Evolutionary conservation across 2,113 vertebrate species (phyloP).

Genomic region (Ochotona curzoniae): DNA sequence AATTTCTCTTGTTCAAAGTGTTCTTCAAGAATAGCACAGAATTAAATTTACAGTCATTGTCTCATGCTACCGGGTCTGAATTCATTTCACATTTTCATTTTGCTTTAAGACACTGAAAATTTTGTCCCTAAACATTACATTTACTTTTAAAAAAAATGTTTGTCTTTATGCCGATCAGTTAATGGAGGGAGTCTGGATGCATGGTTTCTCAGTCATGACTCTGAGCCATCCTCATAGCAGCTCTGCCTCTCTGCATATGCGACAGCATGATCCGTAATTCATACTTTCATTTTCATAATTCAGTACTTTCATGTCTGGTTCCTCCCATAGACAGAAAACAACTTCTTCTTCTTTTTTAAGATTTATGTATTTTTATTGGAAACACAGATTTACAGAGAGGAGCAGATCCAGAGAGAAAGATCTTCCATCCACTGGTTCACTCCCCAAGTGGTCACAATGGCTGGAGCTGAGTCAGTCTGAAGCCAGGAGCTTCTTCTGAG

Average conservation of each 20-base stretch:
- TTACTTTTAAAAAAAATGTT: background rate
- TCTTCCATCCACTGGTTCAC: too few species aligned
- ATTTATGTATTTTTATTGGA: too few species aligned
- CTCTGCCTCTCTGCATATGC: background rate
- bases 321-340: background rate
- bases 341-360: background rate
- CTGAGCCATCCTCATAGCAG: rapidly evolving
- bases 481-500: too few species aligned
- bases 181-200: background rate
- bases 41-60: background rate
- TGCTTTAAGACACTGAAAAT: background rate
- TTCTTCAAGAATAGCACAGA: background rate
- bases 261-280: too few species aligned
- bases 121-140: background rate
- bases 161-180: background rate
- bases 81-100: background rate
- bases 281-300: too few species aligned
- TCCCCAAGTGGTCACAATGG: too few species aligned
- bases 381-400: too few species aligned
- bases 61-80: background rate
- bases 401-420: too few species aligned
- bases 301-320: background rate
- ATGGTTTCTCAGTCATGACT: background rate
- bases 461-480: too few species aligned
- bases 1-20: background rate